A percentile compares a stretch with the other conserved stretches of the same genome.
phyloP scores from a whole-genome alignment of 2,888 invertebrate genomes.

The Campoplex capitator region DNA sequence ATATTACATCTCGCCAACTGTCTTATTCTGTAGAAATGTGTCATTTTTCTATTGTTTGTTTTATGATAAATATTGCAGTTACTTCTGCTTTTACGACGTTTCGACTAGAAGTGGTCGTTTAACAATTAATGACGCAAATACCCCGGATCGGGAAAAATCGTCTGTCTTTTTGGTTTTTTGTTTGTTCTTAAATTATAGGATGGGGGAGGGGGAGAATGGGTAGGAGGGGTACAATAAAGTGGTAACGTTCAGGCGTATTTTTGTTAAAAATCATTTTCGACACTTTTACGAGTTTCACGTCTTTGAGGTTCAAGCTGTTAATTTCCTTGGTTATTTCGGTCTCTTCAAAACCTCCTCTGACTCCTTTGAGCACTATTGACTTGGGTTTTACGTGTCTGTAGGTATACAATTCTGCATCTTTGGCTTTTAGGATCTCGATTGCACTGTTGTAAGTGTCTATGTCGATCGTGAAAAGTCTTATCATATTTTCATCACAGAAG shows the following conservation, averaged over 20 bases:
- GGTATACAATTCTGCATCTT: slow-evolving; percentile 31
- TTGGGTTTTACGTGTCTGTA: slow-evolving; percentile 4
- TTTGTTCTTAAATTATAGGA: too few relatives aligned
- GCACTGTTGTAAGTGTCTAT: background rate
- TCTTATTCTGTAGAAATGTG: too few relatives aligned
- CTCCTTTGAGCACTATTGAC: background rate
- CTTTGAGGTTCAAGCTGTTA: background rate
- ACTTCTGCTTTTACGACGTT: too few relatives aligned
- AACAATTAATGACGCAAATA: too few relatives aligned
- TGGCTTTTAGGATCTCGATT: background rate
- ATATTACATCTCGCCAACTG: slow-evolving; percentile 8
- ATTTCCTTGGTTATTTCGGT: background rate
- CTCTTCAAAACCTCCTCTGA: slow-evolving; percentile 19
- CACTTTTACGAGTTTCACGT: slow-evolving; percentile 24
- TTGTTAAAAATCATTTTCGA: slow-evolving; percentile 30
- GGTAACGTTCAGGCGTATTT: slow-evolving; percentile 1
- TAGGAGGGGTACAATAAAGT: slow-evolving; percentile 5
- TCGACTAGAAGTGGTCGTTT: too few relatives aligned
- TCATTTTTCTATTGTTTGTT: too few relatives aligned
- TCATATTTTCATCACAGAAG: too few relatives aligned
- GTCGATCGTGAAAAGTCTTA: background rate
- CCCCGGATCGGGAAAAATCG: too few relatives aligned
- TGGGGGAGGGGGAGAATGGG: too few relatives aligned
- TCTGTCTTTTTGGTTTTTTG: too few relatives aligned
- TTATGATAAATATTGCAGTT: too few relatives aligned